Base-by-base conservation (phyloP, 1,140 invertebrate species). In the Drosophila sechellia region DNA sequence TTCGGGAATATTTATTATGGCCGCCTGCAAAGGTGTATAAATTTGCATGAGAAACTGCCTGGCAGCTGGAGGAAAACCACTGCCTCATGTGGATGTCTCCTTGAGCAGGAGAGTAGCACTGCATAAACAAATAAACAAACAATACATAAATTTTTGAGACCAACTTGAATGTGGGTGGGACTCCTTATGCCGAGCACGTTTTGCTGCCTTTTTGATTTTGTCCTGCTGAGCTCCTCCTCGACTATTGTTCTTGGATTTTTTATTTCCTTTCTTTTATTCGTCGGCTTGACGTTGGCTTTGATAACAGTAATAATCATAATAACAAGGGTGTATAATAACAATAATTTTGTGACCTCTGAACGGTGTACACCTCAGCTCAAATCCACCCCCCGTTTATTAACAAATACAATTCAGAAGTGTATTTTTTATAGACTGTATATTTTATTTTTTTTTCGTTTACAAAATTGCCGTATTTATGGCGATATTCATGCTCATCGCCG, bases 121-220 rank as follows among this genome's bases (percentile, higher is more conserved):
- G 83, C 83, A 86, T 86, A 87, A 86, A 74, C 81, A 87, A 87
- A 87, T 86, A 87, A 86, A 87, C 83, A 87, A 86, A 86, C 79
- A 86, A 87, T 79, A 81, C 83, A 86, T 86, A 86, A 86, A 86
- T 86, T 87, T 83, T 87, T 57, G 72, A 66, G 55, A 77, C 46
- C 61, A 55, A 59, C 55, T 68, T 42, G 43, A n/a, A 59, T 35
- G 31, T 25, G 20, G 48, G 64, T 50, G 53, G 66, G 59, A 55
- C 63, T 69, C 57, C 79, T 81, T 78, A 81, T 86, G 74, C 69
- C 43, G 35, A 39, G 70, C 75, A 81, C 79, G 76, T 79, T 83
- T 42, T 60, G 73, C 60, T 71, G 63, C 52, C 53, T 40, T 60
- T 50, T 52, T 50, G 43, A 31, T 57, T 35, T 56, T 56, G 37